Conservation (phyloP, 1,140 invertebrate genomes). For the Drosophila funebris region DNA sequence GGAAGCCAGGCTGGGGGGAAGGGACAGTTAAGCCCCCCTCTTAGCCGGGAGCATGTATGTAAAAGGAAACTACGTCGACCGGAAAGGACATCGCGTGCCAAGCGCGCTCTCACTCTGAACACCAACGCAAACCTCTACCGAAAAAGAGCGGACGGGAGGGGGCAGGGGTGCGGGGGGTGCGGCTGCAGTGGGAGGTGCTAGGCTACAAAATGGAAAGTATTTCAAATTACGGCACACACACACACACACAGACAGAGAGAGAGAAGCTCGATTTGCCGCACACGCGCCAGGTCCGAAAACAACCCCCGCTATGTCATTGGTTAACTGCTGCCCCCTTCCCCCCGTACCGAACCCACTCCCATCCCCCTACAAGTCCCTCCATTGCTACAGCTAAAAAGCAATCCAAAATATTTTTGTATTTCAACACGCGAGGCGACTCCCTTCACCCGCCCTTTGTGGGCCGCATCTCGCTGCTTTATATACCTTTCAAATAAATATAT, state of each 20-base stretch:
- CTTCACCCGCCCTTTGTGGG: background rate
- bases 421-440: constrained; percentile 63
- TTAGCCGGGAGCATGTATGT: constrained; percentile 33
- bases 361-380: too few relatives aligned
- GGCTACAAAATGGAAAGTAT: constrained; percentile 80
- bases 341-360: background rate
- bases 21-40: background rate
- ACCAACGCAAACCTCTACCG: constrained; percentile 14
- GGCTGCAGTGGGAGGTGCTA: background rate
- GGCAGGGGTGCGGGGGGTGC: constrained; percentile 7
- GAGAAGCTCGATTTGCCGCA: constrained; percentile 11
- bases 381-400: constrained; percentile 56
- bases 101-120: constrained; percentile 55
- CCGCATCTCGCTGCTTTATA: constrained; percentile 16
- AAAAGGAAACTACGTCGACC: constrained; percentile 76
- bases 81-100: constrained; percentile 83
- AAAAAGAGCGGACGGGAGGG: background rate
- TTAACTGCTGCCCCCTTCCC: constrained; percentile 48
- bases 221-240: constrained; percentile 70
- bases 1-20: too few relatives aligned
- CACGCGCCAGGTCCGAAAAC: constrained; percentile 53
- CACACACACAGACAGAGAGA: constrained; percentile 11
- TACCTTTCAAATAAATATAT: background rate
- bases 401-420: constrained; percentile 65
- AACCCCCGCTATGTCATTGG: constrained; percentile 71